Percentiles rank a stretch among this genome's conserved stretches.
phyloP scores from a whole-genome alignment of 2,888 invertebrate genomes.

The Penaeus monodon region DNA sequence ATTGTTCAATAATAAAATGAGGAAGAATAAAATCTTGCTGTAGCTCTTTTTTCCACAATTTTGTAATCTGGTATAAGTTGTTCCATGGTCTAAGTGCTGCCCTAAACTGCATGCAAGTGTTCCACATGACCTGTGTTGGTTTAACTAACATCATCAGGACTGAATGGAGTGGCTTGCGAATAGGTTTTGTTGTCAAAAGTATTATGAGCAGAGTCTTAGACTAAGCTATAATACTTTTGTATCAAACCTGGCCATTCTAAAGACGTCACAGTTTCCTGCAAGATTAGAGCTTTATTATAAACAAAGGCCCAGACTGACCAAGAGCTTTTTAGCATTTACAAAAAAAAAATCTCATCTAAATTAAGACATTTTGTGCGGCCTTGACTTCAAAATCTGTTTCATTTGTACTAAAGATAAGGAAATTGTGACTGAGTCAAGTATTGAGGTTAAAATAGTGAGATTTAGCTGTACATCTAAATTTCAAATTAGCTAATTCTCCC shows the following conservation, averaged over 20 bases:
- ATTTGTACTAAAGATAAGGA: not conserved
- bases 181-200: too few relatives aligned
- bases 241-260: too few relatives aligned
- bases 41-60: too few relatives aligned
- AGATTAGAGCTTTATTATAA: too few relatives aligned
- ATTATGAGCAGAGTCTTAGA: too few relatives aligned
- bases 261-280: slow-evolving; percentile 28
- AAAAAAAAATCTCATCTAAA: not conserved
- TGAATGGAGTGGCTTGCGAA: slow-evolving; percentile 29
- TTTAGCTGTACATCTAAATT: too few relatives aligned
- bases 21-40: too few relatives aligned
- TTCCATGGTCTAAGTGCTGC: slow-evolving; percentile 29
- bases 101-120: slow-evolving; percentile 44
- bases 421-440: slow-evolving; percentile 30
- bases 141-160: slow-evolving; percentile 18
- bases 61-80: not conserved
- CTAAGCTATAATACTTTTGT: too few relatives aligned
- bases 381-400: not conserved
- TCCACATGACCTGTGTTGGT: slow-evolving; percentile 23
- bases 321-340: not conserved
- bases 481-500: not conserved
- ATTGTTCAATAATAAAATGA: too few relatives aligned
- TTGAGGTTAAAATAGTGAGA: too few relatives aligned
- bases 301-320: not conserved
- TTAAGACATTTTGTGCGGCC: not conserved